These are phyloP conservation scores for Thymelicus lineola DNA, from an alignment of 2,888 invertebrate species.

Conservation along the genomic window DNA sequence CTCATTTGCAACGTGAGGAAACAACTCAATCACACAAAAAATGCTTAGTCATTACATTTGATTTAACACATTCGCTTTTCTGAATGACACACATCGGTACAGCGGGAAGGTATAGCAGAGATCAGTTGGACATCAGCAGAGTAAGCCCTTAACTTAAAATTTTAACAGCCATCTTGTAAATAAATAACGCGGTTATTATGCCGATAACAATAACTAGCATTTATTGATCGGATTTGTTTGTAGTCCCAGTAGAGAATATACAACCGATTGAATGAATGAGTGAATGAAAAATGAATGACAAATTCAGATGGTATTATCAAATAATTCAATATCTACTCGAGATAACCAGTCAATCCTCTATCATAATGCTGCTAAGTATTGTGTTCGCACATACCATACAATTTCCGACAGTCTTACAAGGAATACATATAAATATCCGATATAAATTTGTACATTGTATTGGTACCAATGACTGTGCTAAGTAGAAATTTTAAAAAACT, in stretches of 20 bases:
- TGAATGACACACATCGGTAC: constrained; percentile 12
- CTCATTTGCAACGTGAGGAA: too few relatives aligned
- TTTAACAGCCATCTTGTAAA: constrained; percentile 52
- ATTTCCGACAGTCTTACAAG: too few relatives aligned
- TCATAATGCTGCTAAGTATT: too few relatives aligned
- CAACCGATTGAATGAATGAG: too few relatives aligned
- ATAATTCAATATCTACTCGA: too few relatives aligned
- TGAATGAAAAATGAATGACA: too few relatives aligned
- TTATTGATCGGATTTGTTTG: neutral
- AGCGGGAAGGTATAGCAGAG: constrained; percentile 41
- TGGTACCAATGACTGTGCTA: too few relatives aligned
- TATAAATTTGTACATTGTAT: too few relatives aligned
- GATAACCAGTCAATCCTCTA: too few relatives aligned
- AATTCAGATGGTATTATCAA: too few relatives aligned
- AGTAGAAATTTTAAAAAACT: neutral
- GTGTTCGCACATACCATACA: too few relatives aligned
- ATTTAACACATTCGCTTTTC: neutral
- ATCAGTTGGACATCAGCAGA: constrained; percentile 43
- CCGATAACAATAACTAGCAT: constrained; percentile 34
- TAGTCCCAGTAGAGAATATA: neutral
- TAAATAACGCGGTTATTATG: constrained; percentile 45
- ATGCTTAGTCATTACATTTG: neutral
- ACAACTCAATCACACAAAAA: neutral
- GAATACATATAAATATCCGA: too few relatives aligned
- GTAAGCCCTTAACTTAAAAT: constrained; percentile 43